Evolutionary conservation across 2,113 vertebrate species (phyloP), one percentile per base, ranked within the genome.

Genomic region (Tautogolabrus adspersus): DNA sequence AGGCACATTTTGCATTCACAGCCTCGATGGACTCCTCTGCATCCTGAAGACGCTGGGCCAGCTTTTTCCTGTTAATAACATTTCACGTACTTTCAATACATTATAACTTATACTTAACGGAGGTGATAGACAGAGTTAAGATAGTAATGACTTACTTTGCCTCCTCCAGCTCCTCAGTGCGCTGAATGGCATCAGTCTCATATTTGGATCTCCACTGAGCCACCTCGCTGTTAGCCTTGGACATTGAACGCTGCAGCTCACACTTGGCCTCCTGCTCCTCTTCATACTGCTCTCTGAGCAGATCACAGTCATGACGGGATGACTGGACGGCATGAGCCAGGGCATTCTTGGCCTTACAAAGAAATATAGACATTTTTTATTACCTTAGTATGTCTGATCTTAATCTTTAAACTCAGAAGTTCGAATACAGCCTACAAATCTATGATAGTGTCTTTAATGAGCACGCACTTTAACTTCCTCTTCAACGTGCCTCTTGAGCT

Each of bases 251-350:
- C 71, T 94, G 93, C 71, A 93, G 87, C 89, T 94, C 92, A 81
- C 93, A 83, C 76, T 96, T 95, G 72, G 92, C 89, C 63, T 95
- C 94, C n/a, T 94, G 93, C 64, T 94, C 93, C 80, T 96, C 96
- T 74, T 96, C 95, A 47, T 91, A 95, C 94, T 95, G 95, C 70
- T 96, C 96, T 68, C 93, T 87, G 72, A 96, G 92, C 81, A 96
- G 91, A 51, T 94, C 93, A 16, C 91, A 93, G 86, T 94, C 93
- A 74, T 94, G 93, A 2, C 92, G 92, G 19, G 93, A 0, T 1
- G 93, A 94, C 72, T 94, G 93, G 19, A 97, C 83, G 51, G 82
- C 91, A 0, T 98, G 96, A 64, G 96, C 96, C 78, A 97, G 86
- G 0, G 96, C 95, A 0, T 95, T 97, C 92, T 98, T 98, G 67